Evolutionary conservation across 2,113 vertebrate genomes (phyloP), one percentile per base, ranked within the genome.

Genomic region (Syrrhaptes paradoxus): DNA sequence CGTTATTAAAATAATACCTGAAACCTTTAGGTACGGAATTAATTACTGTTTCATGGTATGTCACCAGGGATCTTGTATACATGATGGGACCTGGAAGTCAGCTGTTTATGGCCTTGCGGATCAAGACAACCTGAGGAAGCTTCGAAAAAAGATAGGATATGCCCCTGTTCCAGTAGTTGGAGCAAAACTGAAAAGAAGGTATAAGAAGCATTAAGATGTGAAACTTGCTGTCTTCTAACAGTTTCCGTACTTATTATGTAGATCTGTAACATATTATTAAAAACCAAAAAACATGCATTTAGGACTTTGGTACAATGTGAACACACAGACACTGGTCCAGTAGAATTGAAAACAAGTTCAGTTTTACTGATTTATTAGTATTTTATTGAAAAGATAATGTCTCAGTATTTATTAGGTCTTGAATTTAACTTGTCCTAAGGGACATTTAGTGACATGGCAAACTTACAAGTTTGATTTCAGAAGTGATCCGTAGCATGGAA

Each of bases 11-110:
- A 76, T 45, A 70, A 45, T 15, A 83, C 9, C 13, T 63, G 16
- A 70, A 54, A n/a, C 29, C 13, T 62, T 31, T n/a, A 46, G 65
- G 21, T 46, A 31, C 16, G 41, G 62, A 46, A 70, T 38, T 55
- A 48, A 26, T 68, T 55, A n/a, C 22, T 46, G 9, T 68, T 68
- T 45, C 36, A 29, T 82, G 36, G 15, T 83, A 29, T 95, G 81
- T 94, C 29, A 58, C 61, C 51, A 99, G 99, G 98, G 99, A 4
- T 70, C 93, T n/a, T 98, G 96, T 82, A 88, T 99, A 97, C 99
- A 99, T 48, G 99, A 99, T 57, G 98, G 98, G 52, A 99, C 99
- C 12, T 99, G 99, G 99, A 98, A 99, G 96, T 99, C 99, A 6
- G 99, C 98, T 51, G 17, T 99, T 91, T 97, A 99, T 29, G 98